Evolutionary conservation across 2,797 vertebrate genomes (phyloP).

Genomic region (Centroberyx gerrardi): DNA sequence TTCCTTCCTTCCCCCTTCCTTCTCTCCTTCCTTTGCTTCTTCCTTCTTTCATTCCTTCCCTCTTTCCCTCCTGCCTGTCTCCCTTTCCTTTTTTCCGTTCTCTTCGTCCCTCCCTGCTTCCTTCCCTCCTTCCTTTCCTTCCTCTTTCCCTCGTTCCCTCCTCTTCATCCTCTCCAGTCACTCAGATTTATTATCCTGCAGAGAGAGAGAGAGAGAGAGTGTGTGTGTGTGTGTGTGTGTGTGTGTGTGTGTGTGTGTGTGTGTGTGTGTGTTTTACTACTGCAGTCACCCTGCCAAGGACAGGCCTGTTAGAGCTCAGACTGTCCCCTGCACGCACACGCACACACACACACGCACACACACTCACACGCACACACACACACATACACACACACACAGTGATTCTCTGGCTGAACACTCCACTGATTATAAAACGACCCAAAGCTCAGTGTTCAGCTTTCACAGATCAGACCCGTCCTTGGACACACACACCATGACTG

Average conservation of each 20-base stretch:
- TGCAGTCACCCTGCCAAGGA: slow-evolving; percentile 6
- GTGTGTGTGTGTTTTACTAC: slow-evolving; percentile 2
- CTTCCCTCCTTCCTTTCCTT: no score
- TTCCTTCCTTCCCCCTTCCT: neutral
- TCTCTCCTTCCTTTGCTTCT: no score
- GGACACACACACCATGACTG: no score
- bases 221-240: slow-evolving; percentile 11
- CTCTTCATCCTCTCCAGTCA: neutral
- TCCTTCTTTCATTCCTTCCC: no score
- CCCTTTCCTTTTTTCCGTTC: neutral
- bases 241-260: slow-evolving; percentile 16
- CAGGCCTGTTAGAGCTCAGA: neutral
- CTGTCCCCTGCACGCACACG: slow-evolving; percentile 9
- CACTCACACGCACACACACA: slow-evolving; percentile 20
- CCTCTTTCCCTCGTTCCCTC: no score
- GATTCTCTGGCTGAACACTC: neutral
- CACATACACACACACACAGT: slow-evolving; percentile 14
- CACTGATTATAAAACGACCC: slow-evolving; percentile 46
- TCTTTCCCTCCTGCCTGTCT: no score
- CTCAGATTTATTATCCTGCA: slow-evolving; percentile 64
- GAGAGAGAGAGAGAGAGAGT: neutral
- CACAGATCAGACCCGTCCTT: slow-evolving; percentile 37
- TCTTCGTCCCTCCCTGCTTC: neutral
- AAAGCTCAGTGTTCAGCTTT: slow-evolving; percentile 51
- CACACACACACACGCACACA: slow-evolving; percentile 12